Conservation (phyloP, 2,888 invertebrate species). For the Brenthis daphne region DNA sequence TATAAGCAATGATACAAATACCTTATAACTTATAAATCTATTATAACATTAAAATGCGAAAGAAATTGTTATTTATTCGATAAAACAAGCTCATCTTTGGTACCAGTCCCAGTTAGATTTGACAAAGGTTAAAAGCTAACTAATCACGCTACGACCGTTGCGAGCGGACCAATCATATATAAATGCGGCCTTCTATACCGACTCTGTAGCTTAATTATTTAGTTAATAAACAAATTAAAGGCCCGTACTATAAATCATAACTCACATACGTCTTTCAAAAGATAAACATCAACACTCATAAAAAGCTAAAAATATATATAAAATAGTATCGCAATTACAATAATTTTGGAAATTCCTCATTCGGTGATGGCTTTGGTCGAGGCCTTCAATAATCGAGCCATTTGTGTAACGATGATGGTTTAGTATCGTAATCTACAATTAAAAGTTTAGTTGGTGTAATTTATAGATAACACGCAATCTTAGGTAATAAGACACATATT, state of each 20-base stretch:
- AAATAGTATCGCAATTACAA: constrained; percentile 20
- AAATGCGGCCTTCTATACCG: background rate
- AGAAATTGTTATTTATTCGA: too few relatives aligned
- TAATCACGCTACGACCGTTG: too few relatives aligned
- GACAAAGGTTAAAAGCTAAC: too few relatives aligned
- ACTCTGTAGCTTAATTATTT: background rate
- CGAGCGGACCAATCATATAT: background rate
- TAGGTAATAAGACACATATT: background rate
- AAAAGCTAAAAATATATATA: constrained; percentile 11
- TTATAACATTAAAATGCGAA: too few relatives aligned
- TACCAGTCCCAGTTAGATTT: too few relatives aligned
- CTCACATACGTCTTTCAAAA: background rate
- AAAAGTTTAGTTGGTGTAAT: constrained; percentile 24
- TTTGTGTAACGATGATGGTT: constrained; percentile 24
- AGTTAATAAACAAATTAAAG: constrained; percentile 13
- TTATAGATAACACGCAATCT: constrained; percentile 13
- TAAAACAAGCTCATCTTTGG: too few relatives aligned
- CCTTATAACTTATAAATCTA: too few relatives aligned
- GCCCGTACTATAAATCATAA: background rate
- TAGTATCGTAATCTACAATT: constrained; percentile 28
- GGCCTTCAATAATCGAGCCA: constrained; percentile 21
- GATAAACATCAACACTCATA: constrained; percentile 11
- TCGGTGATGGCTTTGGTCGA: constrained; percentile 17
- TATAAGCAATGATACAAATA: too few relatives aligned
- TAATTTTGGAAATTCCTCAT: constrained; percentile 28